Conservation (phyloP, 2,113 vertebrate species). For the Cochlearius cochlearius region DNA sequence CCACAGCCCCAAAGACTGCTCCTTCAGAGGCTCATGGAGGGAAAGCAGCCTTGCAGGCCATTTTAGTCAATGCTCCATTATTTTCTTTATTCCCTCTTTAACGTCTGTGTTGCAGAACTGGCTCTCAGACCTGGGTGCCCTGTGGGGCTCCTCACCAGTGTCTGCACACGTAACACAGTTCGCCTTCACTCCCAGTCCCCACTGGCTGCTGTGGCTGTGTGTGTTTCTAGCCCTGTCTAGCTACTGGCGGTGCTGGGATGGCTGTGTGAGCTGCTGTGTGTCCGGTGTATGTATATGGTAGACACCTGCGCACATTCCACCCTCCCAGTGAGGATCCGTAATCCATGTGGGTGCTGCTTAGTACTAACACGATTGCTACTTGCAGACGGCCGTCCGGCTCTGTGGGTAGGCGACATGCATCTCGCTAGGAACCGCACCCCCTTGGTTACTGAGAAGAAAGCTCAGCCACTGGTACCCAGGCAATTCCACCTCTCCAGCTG, state of each 20-base stretch:
- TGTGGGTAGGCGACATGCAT: background rate
- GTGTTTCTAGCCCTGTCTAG: background rate
- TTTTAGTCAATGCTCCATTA: constrained; percentile 37
- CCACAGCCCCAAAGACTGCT: constrained; percentile 47
- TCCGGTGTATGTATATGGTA: rapidly evolving
- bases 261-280: background rate
- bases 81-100: constrained; percentile 51
- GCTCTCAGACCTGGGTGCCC: background rate
- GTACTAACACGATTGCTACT: background rate
- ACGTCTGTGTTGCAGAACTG: constrained; percentile 19
- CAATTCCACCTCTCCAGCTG: background rate
- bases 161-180: background rate
- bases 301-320: background rate
- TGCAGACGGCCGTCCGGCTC: rapidly evolving
- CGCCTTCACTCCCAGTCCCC: background rate
- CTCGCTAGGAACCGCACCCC: background rate
- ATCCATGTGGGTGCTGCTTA: background rate
- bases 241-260: background rate
- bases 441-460: background rate
- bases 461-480: background rate
- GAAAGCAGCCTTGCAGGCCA: constrained; percentile 35
- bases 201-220: background rate
- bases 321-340: background rate
- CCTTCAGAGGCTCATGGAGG: constrained; percentile 31
- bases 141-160: background rate